Conservation (phyloP, 1,140 invertebrate species). For the Adoxophyes honmai region DNA sequence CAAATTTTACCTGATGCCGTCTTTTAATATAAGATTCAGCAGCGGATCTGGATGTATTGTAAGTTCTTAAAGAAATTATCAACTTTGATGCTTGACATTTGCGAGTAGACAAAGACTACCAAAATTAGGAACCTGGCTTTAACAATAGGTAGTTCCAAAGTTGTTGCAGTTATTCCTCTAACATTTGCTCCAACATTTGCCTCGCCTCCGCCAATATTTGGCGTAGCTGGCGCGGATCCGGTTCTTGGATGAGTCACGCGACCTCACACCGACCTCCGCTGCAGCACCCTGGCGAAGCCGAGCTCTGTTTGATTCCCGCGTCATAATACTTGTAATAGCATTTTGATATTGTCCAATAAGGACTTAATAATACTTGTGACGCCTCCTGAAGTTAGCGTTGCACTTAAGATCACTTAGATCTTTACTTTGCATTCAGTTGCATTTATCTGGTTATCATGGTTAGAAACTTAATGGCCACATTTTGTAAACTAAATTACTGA, state of each 20-base stretch:
- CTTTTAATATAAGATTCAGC: no score
- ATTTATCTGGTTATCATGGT: neutral
- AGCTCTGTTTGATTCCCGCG: neutral
- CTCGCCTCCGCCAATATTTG: neutral
- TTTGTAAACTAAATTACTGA: neutral
- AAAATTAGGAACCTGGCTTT: no score
- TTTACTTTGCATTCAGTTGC: no score
- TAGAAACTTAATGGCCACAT: conserved; percentile 4
- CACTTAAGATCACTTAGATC: no score
- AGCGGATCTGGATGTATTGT: no score
- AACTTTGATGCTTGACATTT: no score
- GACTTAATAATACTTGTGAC: neutral
- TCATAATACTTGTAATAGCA: neutral
- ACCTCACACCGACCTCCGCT: conserved; percentile 45
- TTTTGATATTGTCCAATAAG: neutral
- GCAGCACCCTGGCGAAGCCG: neutral
- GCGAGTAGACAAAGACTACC: no score
- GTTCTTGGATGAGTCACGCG: conserved; percentile 43
- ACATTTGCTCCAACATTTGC: no score
- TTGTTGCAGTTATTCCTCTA: no score
- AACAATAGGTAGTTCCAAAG: no score
- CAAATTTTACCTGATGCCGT: no score
- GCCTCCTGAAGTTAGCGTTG: neutral
- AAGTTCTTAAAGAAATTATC: no score
- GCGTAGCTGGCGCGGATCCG: conserved; percentile 29